Conservation (phyloP, 2,888 invertebrate species). For the Choristoneura rosaceana region DNA sequence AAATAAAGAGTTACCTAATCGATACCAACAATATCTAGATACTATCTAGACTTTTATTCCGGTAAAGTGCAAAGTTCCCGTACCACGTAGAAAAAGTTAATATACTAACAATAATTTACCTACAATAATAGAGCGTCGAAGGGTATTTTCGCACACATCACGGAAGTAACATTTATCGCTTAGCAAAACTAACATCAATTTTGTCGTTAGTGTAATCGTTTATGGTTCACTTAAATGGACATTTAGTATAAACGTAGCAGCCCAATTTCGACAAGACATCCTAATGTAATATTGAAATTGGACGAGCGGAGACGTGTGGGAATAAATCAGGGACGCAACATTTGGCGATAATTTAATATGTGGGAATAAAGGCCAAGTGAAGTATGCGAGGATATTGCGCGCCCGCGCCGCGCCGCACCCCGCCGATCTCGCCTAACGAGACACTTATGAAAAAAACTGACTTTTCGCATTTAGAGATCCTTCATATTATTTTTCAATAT, state of each 20-base stretch:
- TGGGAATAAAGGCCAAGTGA: constrained; percentile 59
- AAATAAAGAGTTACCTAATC: too few species aligned
- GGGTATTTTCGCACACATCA: background rate
- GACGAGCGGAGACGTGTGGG: constrained; percentile 49
- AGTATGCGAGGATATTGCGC: constrained; percentile 48
- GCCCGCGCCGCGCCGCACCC: constrained; percentile 33
- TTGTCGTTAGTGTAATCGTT: constrained; percentile 5
- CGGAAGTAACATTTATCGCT: constrained; percentile 3
- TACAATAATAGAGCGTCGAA: background rate
- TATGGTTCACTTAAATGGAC: constrained; percentile 4
- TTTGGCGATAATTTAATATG: constrained; percentile 77
- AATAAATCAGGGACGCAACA: constrained; percentile 69
- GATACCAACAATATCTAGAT: too few species aligned
- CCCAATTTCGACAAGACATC: constrained; percentile 31
- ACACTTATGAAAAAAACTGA: constrained; percentile 49
- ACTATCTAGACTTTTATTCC: too few species aligned
- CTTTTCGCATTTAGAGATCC: constrained; percentile 43
- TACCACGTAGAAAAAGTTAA: too few species aligned
- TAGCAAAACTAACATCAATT: background rate
- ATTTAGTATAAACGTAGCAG: constrained; percentile 14
- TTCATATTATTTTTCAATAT: constrained; percentile 40
- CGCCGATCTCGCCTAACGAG: constrained; percentile 47
- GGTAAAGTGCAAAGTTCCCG: too few species aligned
- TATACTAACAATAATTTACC: background rate
- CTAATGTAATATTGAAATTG: constrained; percentile 48